Conservation (phyloP, 1,140 invertebrate genomes). For the Eueides isabella region DNA sequence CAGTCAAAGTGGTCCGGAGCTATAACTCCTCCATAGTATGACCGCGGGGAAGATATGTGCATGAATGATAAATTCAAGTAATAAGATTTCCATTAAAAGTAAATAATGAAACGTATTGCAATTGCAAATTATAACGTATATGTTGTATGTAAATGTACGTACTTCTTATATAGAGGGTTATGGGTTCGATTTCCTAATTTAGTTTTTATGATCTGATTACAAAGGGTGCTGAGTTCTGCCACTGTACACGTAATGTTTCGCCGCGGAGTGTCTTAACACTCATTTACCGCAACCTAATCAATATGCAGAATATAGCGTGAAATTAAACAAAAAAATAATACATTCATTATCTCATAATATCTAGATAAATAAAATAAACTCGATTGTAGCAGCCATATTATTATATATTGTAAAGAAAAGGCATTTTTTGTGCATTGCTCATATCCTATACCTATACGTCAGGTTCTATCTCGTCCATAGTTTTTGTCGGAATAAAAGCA, state of each 20-base stretch:
- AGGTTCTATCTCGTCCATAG: slow-evolving; percentile 63
- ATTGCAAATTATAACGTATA: too few relatives aligned
- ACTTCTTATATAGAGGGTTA: too few relatives aligned
- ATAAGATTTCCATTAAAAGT: slow-evolving; percentile 20
- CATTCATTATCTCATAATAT: background rate
- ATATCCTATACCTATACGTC: slow-evolving; percentile 65
- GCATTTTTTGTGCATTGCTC: slow-evolving; percentile 50
- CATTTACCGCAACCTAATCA: too few relatives aligned
- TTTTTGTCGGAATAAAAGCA: slow-evolving; percentile 67
- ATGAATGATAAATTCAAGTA: slow-evolving; percentile 17
- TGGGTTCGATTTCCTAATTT: too few relatives aligned
- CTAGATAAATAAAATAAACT: background rate
- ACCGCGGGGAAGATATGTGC: slow-evolving; percentile 31
- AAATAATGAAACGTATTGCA: slow-evolving; percentile 12
- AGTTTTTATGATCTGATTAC: too few relatives aligned
- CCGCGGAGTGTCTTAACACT: too few relatives aligned
- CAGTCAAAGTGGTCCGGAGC: slow-evolving; percentile 30
- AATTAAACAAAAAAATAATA: too few relatives aligned
- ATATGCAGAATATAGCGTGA: too few relatives aligned
- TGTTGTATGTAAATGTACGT: background rate
- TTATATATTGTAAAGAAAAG: slow-evolving; percentile 24
- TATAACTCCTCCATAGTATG: slow-evolving; percentile 31
- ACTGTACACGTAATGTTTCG: too few relatives aligned
- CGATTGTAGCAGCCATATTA: background rate
- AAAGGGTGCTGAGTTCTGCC: too few relatives aligned